Conservation (phyloP, 2,113 vertebrate genomes). For the Grus americana region DNA sequence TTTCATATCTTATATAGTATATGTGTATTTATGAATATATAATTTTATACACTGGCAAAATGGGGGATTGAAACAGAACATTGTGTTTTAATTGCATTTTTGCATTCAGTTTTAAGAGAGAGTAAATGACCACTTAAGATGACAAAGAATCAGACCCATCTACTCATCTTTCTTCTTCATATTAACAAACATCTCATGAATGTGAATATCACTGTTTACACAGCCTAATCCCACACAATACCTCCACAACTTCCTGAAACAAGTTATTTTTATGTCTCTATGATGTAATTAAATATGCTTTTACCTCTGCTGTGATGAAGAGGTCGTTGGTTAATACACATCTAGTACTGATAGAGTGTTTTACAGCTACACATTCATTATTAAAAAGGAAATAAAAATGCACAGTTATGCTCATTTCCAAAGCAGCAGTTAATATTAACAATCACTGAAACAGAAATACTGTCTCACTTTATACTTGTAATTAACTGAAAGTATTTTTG, state of each 20-base stretch:
- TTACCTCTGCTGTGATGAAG: background rate
- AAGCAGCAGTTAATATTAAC: slow-evolving; percentile 6
- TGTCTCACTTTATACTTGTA: background rate
- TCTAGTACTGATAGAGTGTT: background rate
- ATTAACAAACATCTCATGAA: background rate
- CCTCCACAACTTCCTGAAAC: background rate
- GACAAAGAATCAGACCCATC: background rate
- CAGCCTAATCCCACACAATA: background rate
- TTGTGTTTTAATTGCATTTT: background rate
- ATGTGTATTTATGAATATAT: background rate
- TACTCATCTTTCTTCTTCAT: background rate
- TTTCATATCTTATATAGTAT: background rate
- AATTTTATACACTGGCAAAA: background rate
- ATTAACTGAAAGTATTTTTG: slow-evolving; percentile 33
- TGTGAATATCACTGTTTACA: background rate
- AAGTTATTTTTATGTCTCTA: background rate
- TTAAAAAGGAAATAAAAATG: slow-evolving; percentile 47
- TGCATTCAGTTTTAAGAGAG: background rate
- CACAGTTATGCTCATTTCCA: background rate
- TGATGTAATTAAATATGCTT: slow-evolving; percentile 25
- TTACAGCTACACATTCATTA: slow-evolving; percentile 19
- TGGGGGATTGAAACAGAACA: background rate
- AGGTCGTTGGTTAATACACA: background rate
- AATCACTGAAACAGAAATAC: background rate
- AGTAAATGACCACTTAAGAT: background rate